A percentile compares a stretch with the other conserved stretches of the same genome.
Evolutionary conservation across 2,888 invertebrate genomes (phyloP).

Genomic region (Arctia plantaginis): DNA sequence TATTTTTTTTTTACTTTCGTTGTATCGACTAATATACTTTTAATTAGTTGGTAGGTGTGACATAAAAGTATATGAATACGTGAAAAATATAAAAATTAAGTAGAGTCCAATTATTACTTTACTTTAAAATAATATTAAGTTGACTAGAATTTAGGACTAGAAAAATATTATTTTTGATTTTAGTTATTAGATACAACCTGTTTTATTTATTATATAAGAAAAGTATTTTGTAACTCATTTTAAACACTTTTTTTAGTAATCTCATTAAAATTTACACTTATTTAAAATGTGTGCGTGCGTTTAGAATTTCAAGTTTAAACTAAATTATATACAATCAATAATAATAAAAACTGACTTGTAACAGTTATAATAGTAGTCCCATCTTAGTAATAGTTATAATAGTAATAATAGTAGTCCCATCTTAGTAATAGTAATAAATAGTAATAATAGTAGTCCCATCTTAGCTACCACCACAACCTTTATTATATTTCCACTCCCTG

Average conservation of each 20-base stretch:
- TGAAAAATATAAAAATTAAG: not conserved
- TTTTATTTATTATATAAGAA: not conserved
- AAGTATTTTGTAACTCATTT: not conserved
- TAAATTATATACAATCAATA: not conserved
- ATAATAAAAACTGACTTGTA: not conserved
- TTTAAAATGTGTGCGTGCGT: not conserved
- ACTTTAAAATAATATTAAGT: not conserved
- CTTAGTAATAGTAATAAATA: slow-evolving; percentile 22
- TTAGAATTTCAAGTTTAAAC: not conserved
- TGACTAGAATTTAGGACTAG: slow-evolving; percentile 30
- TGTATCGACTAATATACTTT: not conserved
- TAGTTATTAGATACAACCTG: not conserved
- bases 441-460: slow-evolving; percentile 21
- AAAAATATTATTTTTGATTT: slow-evolving; percentile 8
- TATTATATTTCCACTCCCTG: slow-evolving; percentile 66
- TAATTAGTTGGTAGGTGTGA: not conserved
- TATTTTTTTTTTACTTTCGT: not conserved
- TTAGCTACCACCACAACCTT: slow-evolving; percentile 40
- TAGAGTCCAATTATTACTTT: not conserved
- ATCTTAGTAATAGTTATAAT: no score
- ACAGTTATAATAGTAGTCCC: slow-evolving; percentile 14
- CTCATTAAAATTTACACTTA: not conserved
- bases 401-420: slow-evolving; percentile 22
- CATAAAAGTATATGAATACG: not conserved
- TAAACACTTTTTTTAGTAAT: not conserved